Percentiles rank a stretch among this genome's conserved stretches.
Evolutionary conservation across 37 sponge, comb jelly and placozoan genomes (phyloP).

Genomic region (Ianthella basta): DNA sequence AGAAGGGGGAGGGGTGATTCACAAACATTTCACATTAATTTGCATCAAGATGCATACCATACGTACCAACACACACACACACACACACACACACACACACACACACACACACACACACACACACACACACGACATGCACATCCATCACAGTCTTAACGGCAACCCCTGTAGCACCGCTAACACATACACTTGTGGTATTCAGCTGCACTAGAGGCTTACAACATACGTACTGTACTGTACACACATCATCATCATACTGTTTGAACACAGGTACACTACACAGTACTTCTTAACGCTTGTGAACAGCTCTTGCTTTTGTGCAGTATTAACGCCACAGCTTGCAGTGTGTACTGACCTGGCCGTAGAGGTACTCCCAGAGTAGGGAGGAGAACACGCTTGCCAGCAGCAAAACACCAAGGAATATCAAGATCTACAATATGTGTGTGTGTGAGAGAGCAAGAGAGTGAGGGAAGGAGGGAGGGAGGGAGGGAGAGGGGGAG

Average conservation of each 20-base stretch:
- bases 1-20: not conserved
- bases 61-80: not conserved
- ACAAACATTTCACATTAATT: too few relatives aligned
- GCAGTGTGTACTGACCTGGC: slow-evolving; percentile 48
- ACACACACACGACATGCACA: not conserved
- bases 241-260: too few relatives aligned
- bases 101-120: slow-evolving; percentile 17
- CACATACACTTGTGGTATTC: too few relatives aligned
- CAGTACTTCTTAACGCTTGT: too few relatives aligned
- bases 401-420: not conserved
- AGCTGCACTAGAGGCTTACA: too few relatives aligned
- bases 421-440: slow-evolving; percentile 73
- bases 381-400: slow-evolving; percentile 55
- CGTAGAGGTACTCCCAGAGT: slow-evolving; percentile 79
- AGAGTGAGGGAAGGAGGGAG: not conserved
- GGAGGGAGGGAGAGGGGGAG: not conserved
- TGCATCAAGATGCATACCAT: not conserved
- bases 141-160: too few relatives aligned
- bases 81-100: not conserved
- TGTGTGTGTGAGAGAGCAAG: slow-evolving; percentile 5
- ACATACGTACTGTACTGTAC: too few relatives aligned
- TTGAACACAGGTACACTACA: too few relatives aligned
- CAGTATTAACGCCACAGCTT: too few relatives aligned
- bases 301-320: too few relatives aligned
- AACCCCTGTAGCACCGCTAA: too few relatives aligned